phyloP scores from a whole-genome alignment of 1,140 invertebrate genomes.

The Drosophila orosa region DNA sequence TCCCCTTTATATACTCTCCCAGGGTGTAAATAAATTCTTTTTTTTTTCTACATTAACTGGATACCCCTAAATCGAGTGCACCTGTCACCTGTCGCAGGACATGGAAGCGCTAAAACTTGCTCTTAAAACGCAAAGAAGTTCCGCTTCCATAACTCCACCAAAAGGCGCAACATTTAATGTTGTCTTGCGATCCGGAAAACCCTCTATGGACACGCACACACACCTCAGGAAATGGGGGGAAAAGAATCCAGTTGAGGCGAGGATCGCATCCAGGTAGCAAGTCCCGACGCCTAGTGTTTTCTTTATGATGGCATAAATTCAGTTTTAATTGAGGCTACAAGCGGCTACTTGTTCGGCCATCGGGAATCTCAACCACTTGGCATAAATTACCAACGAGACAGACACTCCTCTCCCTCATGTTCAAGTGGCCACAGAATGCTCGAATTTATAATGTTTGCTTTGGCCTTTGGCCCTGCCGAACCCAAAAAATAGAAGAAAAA shows the following conservation, averaged over 20 bases:
- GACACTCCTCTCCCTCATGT: conserved; percentile 17
- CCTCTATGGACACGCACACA: conserved; percentile 66
- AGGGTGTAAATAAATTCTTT: background rate
- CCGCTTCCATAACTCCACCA: conserved; percentile 50
- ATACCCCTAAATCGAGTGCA: conserved; percentile 11
- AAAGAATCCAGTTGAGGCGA: background rate
- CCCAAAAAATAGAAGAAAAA: too few relatives aligned
- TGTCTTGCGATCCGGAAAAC: conserved; percentile 40
- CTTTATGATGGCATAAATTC: conserved; percentile 55
- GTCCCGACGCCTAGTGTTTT: conserved; percentile 29
- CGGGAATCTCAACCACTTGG: conserved; percentile 48
- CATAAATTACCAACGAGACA: conserved; percentile 57
- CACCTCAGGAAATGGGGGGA: conserved; percentile 20
- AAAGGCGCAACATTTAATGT: conserved; percentile 66
- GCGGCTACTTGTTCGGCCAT: conserved; percentile 51
- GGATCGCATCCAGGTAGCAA: conserved; percentile 33
- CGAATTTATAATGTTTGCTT: conserved; percentile 41
- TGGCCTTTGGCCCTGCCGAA: conserved; percentile 48
- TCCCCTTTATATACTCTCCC: background rate
- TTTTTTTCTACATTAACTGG: background rate
- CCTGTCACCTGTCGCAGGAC: conserved; percentile 41
- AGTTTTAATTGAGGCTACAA: conserved; percentile 54
- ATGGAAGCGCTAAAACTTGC: background rate
- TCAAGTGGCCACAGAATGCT: conserved; percentile 56
- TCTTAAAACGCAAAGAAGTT: conserved; percentile 29